Evolutionary conservation across 2,888 invertebrate genomes (phyloP), one percentile per base, ranked within the genome.

Genomic region (Pseudoips prasinana): DNA sequence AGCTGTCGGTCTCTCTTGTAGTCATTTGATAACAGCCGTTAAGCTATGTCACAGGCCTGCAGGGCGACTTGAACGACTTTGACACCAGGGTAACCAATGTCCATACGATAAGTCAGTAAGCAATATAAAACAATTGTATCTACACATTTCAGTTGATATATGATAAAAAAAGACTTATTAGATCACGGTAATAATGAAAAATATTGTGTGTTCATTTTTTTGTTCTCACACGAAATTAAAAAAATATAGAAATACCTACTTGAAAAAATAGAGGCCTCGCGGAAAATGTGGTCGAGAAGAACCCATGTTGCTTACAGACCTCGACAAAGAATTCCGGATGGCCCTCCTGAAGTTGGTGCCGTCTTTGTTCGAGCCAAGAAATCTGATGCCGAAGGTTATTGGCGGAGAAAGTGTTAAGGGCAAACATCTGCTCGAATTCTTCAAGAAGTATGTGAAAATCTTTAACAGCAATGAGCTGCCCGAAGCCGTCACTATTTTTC

Each of bases 381-480:
- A 96, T 78, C 89, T 99, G 47, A 94, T 97, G 17, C 92, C 96
- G 20, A 99, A 99, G 79, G 92, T 94, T 75, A 98, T 99, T 54
- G 95, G 96, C 64, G 98, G 98, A 0, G 94, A 96, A 64, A 92
- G 93, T 57, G 94, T 99, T 7, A 95, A 95, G 63, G 96, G 96
- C 11, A 92, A 95, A 51, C 97, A 98, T 77, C 90, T 99, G 47
- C 90, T 98, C 41, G 99, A 71, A 96, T n/a, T n/a, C n/a, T n/a
- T n/a, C n/a, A n/a, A n/a, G n/a, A n/a, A n/a, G n/a, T n/a, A n/a
- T n/a, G n/a, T 98, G 79, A 94, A 95, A 72, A 95, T 98, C 61
- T 99, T 98, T 81, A 97, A 97, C 80, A 98, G 98, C 22, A 95
- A 97, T 65, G 97, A 98, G 69, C 88, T 99, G 47, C 99, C 99